Evolutionary conservation across 2,113 vertebrate genomes (phyloP).

Genomic region (Gallinago media): DNA sequence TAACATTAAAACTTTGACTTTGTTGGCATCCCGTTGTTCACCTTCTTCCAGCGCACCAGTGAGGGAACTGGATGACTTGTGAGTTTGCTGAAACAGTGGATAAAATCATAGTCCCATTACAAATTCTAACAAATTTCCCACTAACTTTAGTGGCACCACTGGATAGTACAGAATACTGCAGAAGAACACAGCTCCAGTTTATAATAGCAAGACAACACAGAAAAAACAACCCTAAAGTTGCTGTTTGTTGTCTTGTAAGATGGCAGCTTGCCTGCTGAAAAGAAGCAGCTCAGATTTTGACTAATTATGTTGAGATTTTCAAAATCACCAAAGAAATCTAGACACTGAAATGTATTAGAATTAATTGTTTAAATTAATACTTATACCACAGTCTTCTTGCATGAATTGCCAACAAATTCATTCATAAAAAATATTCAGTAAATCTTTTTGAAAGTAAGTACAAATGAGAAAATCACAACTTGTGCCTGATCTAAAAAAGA

Average conservation of each 20-base stretch:
- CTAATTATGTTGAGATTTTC: not conserved
- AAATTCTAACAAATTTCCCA: not conserved
- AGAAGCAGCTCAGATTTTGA: not conserved
- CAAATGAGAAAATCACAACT: conserved; percentile 52
- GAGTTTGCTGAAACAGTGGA: not conserved
- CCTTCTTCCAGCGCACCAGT: not conserved
- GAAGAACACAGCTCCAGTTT: not conserved
- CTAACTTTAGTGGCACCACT: not conserved
- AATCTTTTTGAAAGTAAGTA: conserved; percentile 51
- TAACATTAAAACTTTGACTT: not conserved
- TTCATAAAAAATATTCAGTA: conserved; percentile 49
- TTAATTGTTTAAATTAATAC: not conserved
- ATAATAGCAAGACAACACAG: not conserved
- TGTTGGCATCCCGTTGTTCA: not conserved
- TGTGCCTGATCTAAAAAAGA: conserved; percentile 54
- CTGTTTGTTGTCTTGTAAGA: not conserved
- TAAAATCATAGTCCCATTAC: not conserved
- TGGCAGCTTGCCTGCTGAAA: not conserved
- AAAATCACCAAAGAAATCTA: not conserved
- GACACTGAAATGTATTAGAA: not conserved
- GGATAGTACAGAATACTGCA: not conserved
- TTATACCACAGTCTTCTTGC: not conserved
- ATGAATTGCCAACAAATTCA: not conserved
- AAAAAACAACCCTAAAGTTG: not conserved
- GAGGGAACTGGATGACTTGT: not conserved